These are phyloP conservation scores for Drosophila flavopinicola DNA, from an alignment of 2,888 invertebrate species.

Conservation along the genomic window DNA sequence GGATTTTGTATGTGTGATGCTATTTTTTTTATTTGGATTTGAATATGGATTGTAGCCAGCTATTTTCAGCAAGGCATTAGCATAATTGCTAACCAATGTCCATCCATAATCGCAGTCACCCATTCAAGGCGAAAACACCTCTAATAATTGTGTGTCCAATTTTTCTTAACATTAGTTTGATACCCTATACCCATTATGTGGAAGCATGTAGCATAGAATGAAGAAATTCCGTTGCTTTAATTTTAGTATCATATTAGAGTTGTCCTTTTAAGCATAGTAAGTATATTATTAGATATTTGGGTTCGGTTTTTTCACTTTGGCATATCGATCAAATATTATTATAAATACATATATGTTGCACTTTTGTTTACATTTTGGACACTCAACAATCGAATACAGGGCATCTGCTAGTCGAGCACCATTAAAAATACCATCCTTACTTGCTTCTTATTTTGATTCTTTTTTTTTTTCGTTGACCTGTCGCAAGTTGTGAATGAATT, in stretches of 20 bases:
- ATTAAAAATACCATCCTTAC: neutral
- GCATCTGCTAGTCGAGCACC: conserved; percentile 13
- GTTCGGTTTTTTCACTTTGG: too few species aligned
- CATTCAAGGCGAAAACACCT: conserved; percentile 76
- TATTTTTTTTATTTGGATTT: conserved; percentile 71
- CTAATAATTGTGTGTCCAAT: conserved; percentile 70
- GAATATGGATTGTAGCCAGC: conserved; percentile 70
- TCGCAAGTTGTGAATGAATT: conserved; percentile 74
- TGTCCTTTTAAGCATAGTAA: too few species aligned
- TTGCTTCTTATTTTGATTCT: conserved; percentile 15
- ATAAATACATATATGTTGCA: too few species aligned
- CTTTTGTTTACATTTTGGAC: too few species aligned
- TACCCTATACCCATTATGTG: neutral
- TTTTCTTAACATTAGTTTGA: conserved; percentile 61
- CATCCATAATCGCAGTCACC: conserved; percentile 33
- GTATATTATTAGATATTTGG: too few species aligned
- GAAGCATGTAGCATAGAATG: too few species aligned
- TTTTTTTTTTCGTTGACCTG: conserved; percentile 31
- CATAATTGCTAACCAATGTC: conserved; percentile 74
- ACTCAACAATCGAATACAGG: too few species aligned
- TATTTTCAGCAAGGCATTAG: conserved; percentile 72
- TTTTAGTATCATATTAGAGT: too few species aligned
- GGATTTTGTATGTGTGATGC: conserved; percentile 1
- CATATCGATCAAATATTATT: too few species aligned
- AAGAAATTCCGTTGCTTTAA: too few species aligned